Base-by-base conservation (phyloP, 2,888 invertebrate species). In the Chironomus riparius region DNA sequence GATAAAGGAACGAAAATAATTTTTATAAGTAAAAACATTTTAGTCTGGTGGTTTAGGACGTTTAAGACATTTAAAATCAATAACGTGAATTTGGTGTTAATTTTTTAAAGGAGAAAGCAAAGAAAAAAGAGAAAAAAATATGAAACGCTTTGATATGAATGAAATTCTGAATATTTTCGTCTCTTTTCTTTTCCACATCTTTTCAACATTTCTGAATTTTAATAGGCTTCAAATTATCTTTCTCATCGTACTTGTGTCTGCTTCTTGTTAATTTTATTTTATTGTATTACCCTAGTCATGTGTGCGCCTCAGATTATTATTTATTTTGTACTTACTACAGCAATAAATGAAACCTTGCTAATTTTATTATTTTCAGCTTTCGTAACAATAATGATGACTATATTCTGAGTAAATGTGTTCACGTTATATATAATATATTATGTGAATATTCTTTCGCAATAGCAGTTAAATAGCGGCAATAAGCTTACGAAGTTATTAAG, bases 401-500 rank as follows among this genome's bases (percentile, higher is more conserved):
- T 56, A 56, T 56, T 38, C 38, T 56, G 56, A 56, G 56, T 38
- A 38, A 38, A 38, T 38, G 38, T 38, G 38, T 38, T 7, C 56
- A 56, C 18, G 56, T 38, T 38, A 38, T 38, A 38, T 38, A 38
- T 38, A 56, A 18, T 7, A 18, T 56, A 18, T 56, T 56, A 56
- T 18, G 15, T 56, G 56, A 56, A 56, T 15, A 56, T 56, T 56
- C 3, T 56, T 56, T 56, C n/a, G 47, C 70, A 50, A 15, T n/a
- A 65, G 65, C 24, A 24, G 21, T 24, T 65, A 22, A 13, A 24
- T 28, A 24, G 28, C 70, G 56, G 50, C 70, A 70, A 70, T 70
- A 22, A 70, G 70, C 70, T 70, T 70, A 70, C 50, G 56, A 56
- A 70, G 70, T 70, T 70, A 50, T 70, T 70, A 70, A 70, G 56